A percentile compares a stretch with the other conserved stretches of the same genome.
phyloP scores from a whole-genome alignment of 1,140 invertebrate species.

The Lethrus apterus region DNA sequence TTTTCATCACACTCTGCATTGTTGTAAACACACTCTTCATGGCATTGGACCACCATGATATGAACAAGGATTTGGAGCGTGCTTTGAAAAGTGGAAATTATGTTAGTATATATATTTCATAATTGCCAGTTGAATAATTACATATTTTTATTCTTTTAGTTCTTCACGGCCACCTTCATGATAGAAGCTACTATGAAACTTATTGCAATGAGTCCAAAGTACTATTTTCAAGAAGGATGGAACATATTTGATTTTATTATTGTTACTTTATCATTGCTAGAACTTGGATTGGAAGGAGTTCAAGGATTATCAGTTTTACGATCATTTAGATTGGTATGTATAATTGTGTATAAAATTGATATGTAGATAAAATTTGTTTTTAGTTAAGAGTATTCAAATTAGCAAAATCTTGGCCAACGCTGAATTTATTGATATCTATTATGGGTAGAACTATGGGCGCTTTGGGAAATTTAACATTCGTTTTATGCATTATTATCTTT shows the following conservation, averaged over 20 bases:
- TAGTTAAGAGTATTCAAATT: slow-evolving; percentile 98
- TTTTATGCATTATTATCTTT: slow-evolving; percentile 97
- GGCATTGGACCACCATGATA: slow-evolving; percentile 93
- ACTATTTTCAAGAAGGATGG: slow-evolving; percentile 98
- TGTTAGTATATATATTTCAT: slow-evolving; percentile 57
- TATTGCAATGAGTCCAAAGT: slow-evolving; percentile 93
- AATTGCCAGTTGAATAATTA: not conserved
- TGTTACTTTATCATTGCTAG: slow-evolving; percentile 88
- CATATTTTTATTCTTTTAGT: slow-evolving; percentile 55
- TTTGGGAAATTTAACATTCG: slow-evolving; percentile 95
- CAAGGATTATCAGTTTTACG: slow-evolving; percentile 93
- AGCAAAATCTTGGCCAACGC: slow-evolving; percentile 97
- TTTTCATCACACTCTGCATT: slow-evolving; percentile 97
- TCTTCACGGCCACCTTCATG: slow-evolving; percentile 96
- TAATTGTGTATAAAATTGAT: not conserved
- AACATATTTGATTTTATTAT: slow-evolving; percentile 99
- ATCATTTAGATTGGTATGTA: slow-evolving; percentile 92
- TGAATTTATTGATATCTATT: slow-evolving; percentile 97
- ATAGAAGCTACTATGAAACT: slow-evolving; percentile 95
- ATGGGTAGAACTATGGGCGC: slow-evolving; percentile 97
- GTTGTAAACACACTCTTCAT: slow-evolving; percentile 97
- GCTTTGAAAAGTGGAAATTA: slow-evolving; percentile 90
- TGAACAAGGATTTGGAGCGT: slow-evolving; percentile 78
- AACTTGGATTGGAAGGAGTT: slow-evolving; percentile 86
- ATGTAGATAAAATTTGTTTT: slow-evolving; percentile 38